These are phyloP conservation scores for Malthinus seriepunctatus DNA, from an alignment of 2,888 invertebrate species.

Conservation along the genomic window DNA sequence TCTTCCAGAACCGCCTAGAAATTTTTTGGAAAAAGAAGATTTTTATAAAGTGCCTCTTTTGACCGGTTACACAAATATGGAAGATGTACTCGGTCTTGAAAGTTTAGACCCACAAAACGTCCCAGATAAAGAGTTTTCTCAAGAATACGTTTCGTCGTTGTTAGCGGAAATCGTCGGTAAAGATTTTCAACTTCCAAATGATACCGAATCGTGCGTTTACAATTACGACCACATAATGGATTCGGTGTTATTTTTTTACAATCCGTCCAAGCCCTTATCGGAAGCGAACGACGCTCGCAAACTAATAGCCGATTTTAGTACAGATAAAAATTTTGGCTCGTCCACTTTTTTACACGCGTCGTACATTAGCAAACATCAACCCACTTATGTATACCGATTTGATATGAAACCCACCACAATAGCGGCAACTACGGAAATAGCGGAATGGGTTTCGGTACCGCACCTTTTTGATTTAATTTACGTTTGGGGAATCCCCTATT, in stretches of 20 bases:
- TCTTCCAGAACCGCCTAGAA: constrained; percentile 68
- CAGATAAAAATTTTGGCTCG: constrained; percentile 69
- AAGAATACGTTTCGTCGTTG: constrained; percentile 59
- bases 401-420: constrained; percentile 73
- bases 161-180: constrained; percentile 65
- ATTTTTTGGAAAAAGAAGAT: constrained; percentile 63
- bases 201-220: constrained; percentile 61
- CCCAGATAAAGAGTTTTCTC: constrained; percentile 63
- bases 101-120: constrained; percentile 61
- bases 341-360: constrained; percentile 71
- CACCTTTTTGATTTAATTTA: constrained; percentile 82
- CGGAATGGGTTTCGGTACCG: constrained; percentile 79
- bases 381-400: constrained; percentile 75
- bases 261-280: constrained; percentile 66
- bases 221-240: constrained; percentile 71
- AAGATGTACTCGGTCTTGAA: constrained; percentile 69
- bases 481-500: constrained; percentile 80
- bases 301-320: constrained; percentile 71
- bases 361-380: constrained; percentile 63
- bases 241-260: constrained; percentile 77
- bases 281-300: constrained; percentile 66
- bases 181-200: constrained; percentile 61
- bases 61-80: constrained; percentile 78
- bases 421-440: constrained; percentile 66
- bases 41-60: constrained; percentile 72